phyloP scores from a whole-genome alignment of 2,888 invertebrate species.

The Caenorhabditis auriculariae region DNA sequence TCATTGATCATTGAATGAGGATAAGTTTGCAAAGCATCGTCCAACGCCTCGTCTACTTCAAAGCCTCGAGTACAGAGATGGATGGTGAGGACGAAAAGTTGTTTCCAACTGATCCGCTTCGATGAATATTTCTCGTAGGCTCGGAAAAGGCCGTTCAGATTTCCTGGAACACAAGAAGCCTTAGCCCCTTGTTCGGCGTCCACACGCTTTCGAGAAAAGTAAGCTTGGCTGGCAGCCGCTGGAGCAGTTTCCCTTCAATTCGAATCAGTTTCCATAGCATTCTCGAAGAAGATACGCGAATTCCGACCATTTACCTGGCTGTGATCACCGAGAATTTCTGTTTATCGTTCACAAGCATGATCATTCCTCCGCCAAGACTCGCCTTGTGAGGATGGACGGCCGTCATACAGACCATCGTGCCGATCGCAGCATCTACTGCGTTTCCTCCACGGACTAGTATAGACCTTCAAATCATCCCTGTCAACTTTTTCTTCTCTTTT shows the following conservation, averaged over 20 bases:
- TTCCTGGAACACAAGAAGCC: constrained; percentile 24
- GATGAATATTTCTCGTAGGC: constrained; percentile 21
- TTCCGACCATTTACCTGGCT: constrained; percentile 17
- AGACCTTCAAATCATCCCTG: constrained; percentile 4
- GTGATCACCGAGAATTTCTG: constrained; percentile 14
- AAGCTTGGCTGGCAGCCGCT: background rate
- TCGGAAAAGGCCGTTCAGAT: constrained; percentile 23
- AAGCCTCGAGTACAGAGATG: constrained; percentile 26
- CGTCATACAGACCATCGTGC: constrained; percentile 31
- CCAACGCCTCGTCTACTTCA: constrained; percentile 10
- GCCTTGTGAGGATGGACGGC: constrained; percentile 31
- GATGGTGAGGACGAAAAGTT: constrained; percentile 16
- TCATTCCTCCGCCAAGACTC: constrained; percentile 32
- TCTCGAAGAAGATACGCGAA: too few relatives aligned
- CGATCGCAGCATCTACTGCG: constrained; percentile 37
- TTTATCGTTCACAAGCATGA: constrained; percentile 18
- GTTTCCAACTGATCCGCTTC: constrained; percentile 16
- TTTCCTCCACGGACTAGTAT: constrained; percentile 43
- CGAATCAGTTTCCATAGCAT: background rate
- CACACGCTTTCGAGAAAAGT: constrained; percentile 3
- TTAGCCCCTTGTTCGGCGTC: constrained; percentile 9
- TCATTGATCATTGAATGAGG: constrained; percentile 7
- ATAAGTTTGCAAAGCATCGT: constrained; percentile 5
- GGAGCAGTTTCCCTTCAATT: constrained; percentile 19
- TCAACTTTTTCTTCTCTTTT: background rate